Evolutionary conservation across 2,888 invertebrate species (phyloP).

Genomic region (Gymnoscelis rufifasciata): DNA sequence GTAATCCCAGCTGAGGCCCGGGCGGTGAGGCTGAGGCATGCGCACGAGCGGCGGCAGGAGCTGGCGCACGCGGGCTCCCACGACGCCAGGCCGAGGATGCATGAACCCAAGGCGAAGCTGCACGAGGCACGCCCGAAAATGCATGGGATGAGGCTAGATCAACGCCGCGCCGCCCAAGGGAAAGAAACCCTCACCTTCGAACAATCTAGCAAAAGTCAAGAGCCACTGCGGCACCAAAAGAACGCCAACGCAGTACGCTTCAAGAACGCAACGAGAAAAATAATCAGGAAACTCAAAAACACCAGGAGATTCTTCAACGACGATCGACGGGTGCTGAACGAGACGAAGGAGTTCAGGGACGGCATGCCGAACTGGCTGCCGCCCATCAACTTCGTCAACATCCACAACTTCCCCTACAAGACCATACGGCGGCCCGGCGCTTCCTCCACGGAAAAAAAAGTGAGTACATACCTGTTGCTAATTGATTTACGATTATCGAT

Average conservation of each 20-base stretch:
- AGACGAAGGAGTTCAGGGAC: slow-evolving; percentile 55
- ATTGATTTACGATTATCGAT: slow-evolving; percentile 20
- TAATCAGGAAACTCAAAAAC: slow-evolving; percentile 59
- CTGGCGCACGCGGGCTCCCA: slow-evolving; percentile 34
- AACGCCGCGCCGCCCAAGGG: slow-evolving; percentile 37
- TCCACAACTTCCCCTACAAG: slow-evolving; percentile 59
- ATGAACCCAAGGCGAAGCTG: slow-evolving; percentile 39
- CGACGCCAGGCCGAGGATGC: slow-evolving; percentile 38
- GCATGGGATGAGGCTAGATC: slow-evolving; percentile 22
- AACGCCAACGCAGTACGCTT: slow-evolving; percentile 47
- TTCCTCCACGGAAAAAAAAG: slow-evolving; percentile 58
- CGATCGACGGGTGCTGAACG: slow-evolving; percentile 50
- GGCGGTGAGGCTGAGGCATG: slow-evolving; percentile 53
- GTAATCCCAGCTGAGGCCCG: slow-evolving; percentile 60
- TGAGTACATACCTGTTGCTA: slow-evolving; percentile 38
- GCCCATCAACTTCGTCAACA: slow-evolving; percentile 64
- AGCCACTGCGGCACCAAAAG: slow-evolving; percentile 40
- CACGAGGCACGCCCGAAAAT: slow-evolving; percentile 27
- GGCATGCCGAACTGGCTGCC: slow-evolving; percentile 69
- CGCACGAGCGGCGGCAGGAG: slow-evolving; percentile 51
- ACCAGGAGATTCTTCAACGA: slow-evolving; percentile 58
- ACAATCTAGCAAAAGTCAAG: slow-evolving; percentile 49
- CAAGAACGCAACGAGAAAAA: slow-evolving; percentile 55
- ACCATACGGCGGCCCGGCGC: slow-evolving; percentile 40
- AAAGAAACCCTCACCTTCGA: slow-evolving; percentile 39